These are phyloP conservation scores for Syrmaticus mikado DNA, from an alignment of 2,113 vertebrate genomes.

Conservation along the genomic window DNA sequence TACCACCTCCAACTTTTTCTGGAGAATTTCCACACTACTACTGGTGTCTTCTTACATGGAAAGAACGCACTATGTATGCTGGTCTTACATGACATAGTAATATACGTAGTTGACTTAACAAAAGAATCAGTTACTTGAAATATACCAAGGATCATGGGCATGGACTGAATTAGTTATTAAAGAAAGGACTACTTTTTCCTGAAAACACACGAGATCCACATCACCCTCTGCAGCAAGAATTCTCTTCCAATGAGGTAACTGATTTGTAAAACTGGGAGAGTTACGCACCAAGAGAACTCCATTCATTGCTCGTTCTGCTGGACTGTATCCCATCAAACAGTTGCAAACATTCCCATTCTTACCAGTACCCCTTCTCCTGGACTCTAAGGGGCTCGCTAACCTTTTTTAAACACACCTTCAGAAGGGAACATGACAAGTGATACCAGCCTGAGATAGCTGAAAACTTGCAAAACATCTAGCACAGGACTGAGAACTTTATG, in stretches of 20 bases:
- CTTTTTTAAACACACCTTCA: not conserved
- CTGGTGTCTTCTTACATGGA: not conserved
- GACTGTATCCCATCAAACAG: not conserved
- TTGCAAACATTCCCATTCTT: not conserved
- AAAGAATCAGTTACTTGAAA: not conserved
- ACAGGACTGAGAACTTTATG: not conserved
- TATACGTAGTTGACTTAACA: not conserved
- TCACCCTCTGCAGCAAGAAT: not conserved
- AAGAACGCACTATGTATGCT: not conserved
- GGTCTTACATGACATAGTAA: no score
- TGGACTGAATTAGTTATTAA: not conserved
- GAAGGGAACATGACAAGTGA: rapidly evolving
- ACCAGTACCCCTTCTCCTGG: not conserved
- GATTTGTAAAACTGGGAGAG: not conserved
- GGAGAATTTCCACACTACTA: not conserved
- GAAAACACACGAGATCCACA: not conserved
- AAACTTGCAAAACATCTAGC: not conserved
- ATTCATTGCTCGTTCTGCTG: rapidly evolving
- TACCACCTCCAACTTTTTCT: not conserved
- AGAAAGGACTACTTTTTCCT: not conserved
- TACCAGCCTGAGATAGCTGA: not conserved
- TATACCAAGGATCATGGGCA: not conserved
- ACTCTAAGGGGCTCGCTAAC: not conserved
- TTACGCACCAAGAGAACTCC: not conserved
- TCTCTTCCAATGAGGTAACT: not conserved